These are phyloP conservation scores for Cerceris rybyensis DNA, from an alignment of 2,888 invertebrate species.

Conservation along the genomic window DNA sequence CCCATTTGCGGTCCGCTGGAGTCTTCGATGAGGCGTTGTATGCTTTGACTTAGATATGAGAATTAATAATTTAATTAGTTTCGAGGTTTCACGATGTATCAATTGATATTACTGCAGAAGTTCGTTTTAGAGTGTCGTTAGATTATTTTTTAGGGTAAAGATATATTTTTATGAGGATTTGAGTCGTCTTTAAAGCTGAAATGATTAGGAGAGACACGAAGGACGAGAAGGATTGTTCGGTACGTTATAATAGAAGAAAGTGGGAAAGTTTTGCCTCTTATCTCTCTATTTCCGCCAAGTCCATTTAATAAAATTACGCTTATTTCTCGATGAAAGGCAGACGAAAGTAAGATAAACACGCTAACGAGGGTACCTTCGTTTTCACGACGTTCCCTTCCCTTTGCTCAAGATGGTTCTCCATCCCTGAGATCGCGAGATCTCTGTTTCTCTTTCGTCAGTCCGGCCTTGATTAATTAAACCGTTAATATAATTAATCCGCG, in stretches of 20 bases:
- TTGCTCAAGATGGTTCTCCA: background rate
- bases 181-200: no score
- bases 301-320: constrained; percentile 43
- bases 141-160: no score
- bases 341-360: constrained; percentile 54
- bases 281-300: constrained; percentile 39
- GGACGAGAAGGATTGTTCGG: no score
- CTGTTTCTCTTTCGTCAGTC: constrained; percentile 17
- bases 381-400: constrained; percentile 13
- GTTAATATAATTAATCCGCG: constrained; percentile 55
- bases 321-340: constrained; percentile 29
- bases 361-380: constrained; percentile 41
- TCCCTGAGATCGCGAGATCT: constrained; percentile 4
- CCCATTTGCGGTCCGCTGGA: no score
- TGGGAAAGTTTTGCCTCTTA: background rate
- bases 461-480: constrained; percentile 56
- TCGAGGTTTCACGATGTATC: no score
- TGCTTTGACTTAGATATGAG: no score
- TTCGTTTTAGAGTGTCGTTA: no score
- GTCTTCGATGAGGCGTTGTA: no score
- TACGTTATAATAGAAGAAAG: constrained; percentile 3
- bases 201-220: no score
- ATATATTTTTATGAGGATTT: no score
- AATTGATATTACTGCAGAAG: no score
- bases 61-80: no score